Percentiles rank a stretch among this genome's conserved stretches.
Conservation (phyloP, 2,113 vertebrate genomes). For the Nestor notabilis region DNA sequence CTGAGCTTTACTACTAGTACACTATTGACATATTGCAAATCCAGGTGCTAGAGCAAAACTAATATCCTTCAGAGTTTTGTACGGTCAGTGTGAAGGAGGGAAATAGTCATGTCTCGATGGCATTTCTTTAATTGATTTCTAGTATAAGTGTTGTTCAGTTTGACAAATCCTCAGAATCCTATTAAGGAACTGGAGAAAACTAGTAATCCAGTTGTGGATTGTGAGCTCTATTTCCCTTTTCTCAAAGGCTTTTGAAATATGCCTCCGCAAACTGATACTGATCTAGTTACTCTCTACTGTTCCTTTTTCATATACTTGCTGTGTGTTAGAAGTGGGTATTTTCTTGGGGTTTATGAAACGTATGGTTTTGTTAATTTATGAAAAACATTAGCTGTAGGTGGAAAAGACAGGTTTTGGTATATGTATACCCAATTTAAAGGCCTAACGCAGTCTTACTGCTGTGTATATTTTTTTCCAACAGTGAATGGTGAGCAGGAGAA, state of each 20-base stretch:
- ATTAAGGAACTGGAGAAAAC: background rate
- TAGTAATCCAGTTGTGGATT: background rate
- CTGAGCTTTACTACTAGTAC: background rate
- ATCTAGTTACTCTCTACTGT: background rate
- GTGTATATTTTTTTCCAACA: slow-evolving; percentile 39
- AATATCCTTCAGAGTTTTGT: background rate
- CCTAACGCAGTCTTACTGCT: background rate
- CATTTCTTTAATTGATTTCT: background rate
- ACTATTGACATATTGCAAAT: background rate
- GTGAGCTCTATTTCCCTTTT: background rate
- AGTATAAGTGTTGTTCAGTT: background rate
- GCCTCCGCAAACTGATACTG: background rate
- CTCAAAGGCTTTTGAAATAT: background rate
- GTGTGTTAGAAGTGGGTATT: background rate
- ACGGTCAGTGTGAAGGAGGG: background rate
- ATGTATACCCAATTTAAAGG: background rate
- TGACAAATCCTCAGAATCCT: background rate
- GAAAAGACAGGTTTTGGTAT: background rate
- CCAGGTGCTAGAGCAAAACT: background rate
- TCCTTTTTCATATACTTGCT: background rate
- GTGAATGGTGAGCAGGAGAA: slow-evolving; percentile 96
- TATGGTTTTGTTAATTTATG: background rate
- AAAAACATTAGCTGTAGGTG: background rate
- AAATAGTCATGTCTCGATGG: background rate
- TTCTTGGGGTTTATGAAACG: background rate